phyloP scores from a whole-genome alignment of 2,888 invertebrate species.

The Cheilosia urbana region DNA sequence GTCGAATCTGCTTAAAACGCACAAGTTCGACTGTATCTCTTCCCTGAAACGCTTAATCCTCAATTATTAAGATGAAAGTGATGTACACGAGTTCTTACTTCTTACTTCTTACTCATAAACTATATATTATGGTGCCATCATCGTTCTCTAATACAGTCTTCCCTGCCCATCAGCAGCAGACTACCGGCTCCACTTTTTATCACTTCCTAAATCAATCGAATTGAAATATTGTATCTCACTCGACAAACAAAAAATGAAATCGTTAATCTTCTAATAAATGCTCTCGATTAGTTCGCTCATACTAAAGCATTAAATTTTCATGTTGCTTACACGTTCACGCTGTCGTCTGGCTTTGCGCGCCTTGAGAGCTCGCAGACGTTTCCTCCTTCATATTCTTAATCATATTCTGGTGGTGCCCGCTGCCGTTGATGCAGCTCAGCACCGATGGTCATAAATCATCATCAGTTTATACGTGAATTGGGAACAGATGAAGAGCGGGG shows the following conservation, averaged over 20 bases:
- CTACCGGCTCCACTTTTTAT: not conserved
- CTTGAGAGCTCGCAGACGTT: not conserved
- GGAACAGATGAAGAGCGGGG: constrained; percentile 51
- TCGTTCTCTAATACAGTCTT: constrained; percentile 14
- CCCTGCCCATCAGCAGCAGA: not conserved
- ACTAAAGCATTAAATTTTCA: constrained; percentile 55
- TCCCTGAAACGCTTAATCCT: no score
- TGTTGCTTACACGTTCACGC: constrained; percentile 33
- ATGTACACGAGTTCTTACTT: constrained; percentile 8
- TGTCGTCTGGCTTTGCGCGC: constrained; percentile 24
- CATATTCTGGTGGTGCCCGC: constrained; percentile 22
- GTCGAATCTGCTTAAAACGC: no score
- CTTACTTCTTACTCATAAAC: not conserved
- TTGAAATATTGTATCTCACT: constrained; percentile 57
- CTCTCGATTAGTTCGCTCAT: constrained; percentile 64
- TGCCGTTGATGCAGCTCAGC: constrained; percentile 53
- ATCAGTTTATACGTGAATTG: constrained; percentile 73
- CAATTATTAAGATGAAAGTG: no score
- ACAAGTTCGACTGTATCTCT: no score
- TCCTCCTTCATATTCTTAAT: constrained; percentile 25
- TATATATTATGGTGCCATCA: not conserved
- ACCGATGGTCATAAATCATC: constrained; percentile 72
- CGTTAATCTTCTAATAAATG: constrained; percentile 74
- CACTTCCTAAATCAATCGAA: constrained; percentile 51
- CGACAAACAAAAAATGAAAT: constrained; percentile 47